Base-by-base conservation (phyloP, 2,113 vertebrate genomes). In the Clarias magur region DNA sequence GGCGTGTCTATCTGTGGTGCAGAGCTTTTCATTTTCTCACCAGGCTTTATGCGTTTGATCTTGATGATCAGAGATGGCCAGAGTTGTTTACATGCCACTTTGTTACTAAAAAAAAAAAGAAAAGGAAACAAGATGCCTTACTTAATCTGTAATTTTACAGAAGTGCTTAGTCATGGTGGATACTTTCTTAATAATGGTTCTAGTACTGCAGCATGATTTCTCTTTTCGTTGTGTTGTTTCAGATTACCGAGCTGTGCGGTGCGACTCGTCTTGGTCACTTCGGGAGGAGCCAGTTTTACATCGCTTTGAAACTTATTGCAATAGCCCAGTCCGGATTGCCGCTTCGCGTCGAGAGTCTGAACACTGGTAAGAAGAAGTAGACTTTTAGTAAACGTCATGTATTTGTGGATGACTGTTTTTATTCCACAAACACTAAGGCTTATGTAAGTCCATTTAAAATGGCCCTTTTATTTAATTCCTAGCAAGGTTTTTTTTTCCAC, bases 201-300 rank as follows among this genome's bases (percentile, higher is more conserved):
- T 10, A 30, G 30, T 59, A 65, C 73, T 87, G 59, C 38, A 68
- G 17, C 73, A 13, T 23, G 19, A 60, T 79, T 34, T 85, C 75
- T 85, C 11, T 68, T 10, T 83, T 86, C 10, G 48, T 82, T 21
- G 53, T 81, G 62, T 88, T 80, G 87, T 89, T 84, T 88, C 86
- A 95, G 98, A 99, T 99, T 91, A 99, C 96, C 91, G 98, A 99
- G 91, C 95, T 98, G 1, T 99, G 98, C 85, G 98, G 98, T 92
- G 98, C 98, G 91, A 99, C 95, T 87, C 96, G 98, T 86, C 97
- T 99, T 90, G 98, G 98, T 53, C 97, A 99, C 94, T 99, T 99
- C 34, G 98, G 98, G 92, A 95, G 98, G 93, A 99, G 98, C 94
- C 98, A 99, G 79, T 99, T 99, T 94, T 99, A 99, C 94, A 99